These are phyloP conservation scores for Trachelus troglodyta DNA, from an alignment of 2,888 invertebrate species.

Conservation along the genomic window DNA sequence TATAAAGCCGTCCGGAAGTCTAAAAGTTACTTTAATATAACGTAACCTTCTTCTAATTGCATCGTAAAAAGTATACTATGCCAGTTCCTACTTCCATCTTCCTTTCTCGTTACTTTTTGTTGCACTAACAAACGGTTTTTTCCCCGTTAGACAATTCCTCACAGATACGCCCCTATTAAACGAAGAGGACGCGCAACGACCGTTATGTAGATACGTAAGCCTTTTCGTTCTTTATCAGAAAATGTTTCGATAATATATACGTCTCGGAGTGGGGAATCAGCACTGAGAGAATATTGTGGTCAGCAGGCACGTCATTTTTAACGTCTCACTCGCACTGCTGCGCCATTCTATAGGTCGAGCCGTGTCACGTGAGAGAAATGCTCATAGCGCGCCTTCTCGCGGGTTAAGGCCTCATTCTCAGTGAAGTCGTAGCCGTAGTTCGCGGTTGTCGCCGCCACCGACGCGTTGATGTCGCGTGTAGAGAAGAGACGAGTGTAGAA, in stretches of 20 bases:
- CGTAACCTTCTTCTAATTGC: not conserved
- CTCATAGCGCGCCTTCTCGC: too few relatives aligned
- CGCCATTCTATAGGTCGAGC: too few relatives aligned
- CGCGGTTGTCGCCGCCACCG: not conserved
- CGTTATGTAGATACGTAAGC: not conserved
- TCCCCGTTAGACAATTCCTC: too few relatives aligned
- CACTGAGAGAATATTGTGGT: not conserved
- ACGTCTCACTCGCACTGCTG: too few relatives aligned
- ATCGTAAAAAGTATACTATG: not conserved
- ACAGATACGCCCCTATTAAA: not conserved
- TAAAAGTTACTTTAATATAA: not conserved
- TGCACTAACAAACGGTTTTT: too few relatives aligned
- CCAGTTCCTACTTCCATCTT: too few relatives aligned
- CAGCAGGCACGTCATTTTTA: not conserved
- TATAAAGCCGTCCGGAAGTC: too few relatives aligned
- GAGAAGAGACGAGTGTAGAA: not conserved
- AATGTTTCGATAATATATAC: not conserved
- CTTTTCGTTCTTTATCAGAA: not conserved
- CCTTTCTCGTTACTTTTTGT: too few relatives aligned
- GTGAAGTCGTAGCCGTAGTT: slow-evolving; percentile 49
- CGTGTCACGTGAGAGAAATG: too few relatives aligned
- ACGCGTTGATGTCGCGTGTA: not conserved
- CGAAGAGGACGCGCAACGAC: not conserved
- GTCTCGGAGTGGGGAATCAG: not conserved
- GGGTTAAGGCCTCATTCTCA: slow-evolving; percentile 32